Percentiles rank a stretch among this genome's conserved stretches.
These are phyloP conservation scores for Galeopsomyia nigrocyanea DNA, from an alignment of 2,888 invertebrate genomes.

Conservation along the genomic window DNA sequence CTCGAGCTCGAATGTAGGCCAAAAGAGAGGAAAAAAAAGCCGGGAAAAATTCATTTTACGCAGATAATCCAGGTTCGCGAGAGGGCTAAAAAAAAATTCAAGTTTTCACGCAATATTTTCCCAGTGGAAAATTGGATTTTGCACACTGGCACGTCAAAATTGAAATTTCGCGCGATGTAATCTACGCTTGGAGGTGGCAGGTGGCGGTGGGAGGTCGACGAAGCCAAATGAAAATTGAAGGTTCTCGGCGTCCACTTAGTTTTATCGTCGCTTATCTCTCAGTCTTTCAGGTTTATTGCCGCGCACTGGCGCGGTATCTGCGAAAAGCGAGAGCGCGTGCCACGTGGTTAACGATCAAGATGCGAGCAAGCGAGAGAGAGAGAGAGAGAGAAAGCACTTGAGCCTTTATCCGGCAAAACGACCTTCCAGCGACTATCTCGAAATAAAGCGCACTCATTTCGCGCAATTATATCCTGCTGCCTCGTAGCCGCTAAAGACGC, in stretches of 20 bases:
- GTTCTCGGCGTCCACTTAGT: slow-evolving; percentile 26
- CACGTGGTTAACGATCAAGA: slow-evolving; percentile 34
- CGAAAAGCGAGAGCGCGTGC: slow-evolving; percentile 11
- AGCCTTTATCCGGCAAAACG: slow-evolving; percentile 2
- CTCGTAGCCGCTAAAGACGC: slow-evolving; percentile 43
- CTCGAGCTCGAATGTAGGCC: too few species aligned
- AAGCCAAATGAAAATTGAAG: too few species aligned
- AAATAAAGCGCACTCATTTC: slow-evolving; percentile 55
- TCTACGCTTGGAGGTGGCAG: too few species aligned
- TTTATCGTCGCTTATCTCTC: slow-evolving; percentile 27
- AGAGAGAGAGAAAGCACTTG: neutral
- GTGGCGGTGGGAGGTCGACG: too few species aligned
- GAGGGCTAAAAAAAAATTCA: too few species aligned
- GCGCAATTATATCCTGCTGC: slow-evolving; percentile 53
- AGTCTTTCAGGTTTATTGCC: slow-evolving; percentile 20
- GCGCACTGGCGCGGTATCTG: neutral
- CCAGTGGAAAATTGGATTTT: too few species aligned
- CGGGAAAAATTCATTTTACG: too few species aligned
- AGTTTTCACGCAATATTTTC: too few species aligned
- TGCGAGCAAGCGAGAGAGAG: neutral
- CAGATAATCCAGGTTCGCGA: too few species aligned
- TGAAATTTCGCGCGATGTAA: too few species aligned
- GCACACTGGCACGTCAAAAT: too few species aligned
- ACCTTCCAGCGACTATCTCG: slow-evolving; percentile 25
- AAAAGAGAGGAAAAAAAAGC: too few species aligned